These are phyloP conservation scores for Cossypha polioptera DNA, from an alignment of 2,797 vertebrate species.

Conservation along the genomic window DNA sequence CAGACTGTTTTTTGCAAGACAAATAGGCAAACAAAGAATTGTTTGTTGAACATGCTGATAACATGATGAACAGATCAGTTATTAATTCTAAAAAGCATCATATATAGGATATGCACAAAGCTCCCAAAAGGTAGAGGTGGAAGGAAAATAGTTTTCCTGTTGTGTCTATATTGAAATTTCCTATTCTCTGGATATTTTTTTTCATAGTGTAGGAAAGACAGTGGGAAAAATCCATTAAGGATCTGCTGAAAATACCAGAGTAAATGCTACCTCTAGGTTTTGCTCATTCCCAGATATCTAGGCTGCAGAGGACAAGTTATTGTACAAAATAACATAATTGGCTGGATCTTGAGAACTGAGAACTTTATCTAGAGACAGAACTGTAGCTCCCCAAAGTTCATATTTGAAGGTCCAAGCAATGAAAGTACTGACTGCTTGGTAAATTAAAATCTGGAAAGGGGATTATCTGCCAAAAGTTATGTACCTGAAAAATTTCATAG, in stretches of 20 bases:
- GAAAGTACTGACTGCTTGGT: background rate
- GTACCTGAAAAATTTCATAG: background rate
- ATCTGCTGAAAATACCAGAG: background rate
- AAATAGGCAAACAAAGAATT: background rate
- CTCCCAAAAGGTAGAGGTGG: background rate
- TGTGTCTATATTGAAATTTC: background rate
- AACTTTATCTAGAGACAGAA: background rate
- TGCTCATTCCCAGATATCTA: background rate
- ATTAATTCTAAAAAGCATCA: background rate
- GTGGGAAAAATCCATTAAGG: background rate
- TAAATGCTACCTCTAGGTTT: background rate
- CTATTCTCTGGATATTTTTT: background rate
- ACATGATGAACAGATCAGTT: background rate
- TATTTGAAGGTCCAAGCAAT: background rate
- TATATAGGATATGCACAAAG: background rate
- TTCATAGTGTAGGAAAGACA: fast-evolving
- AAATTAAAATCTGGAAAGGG: background rate
- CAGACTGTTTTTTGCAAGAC: background rate
- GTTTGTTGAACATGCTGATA: background rate
- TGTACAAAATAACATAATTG: background rate
- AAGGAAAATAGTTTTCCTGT: background rate
- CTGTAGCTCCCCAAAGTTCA: background rate
- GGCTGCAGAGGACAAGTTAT: background rate
- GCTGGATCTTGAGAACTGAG: background rate
- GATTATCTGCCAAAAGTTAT: background rate